phyloP scores from a whole-genome alignment of 2,113 vertebrate species.

The Macaca fascicularis region DNA sequence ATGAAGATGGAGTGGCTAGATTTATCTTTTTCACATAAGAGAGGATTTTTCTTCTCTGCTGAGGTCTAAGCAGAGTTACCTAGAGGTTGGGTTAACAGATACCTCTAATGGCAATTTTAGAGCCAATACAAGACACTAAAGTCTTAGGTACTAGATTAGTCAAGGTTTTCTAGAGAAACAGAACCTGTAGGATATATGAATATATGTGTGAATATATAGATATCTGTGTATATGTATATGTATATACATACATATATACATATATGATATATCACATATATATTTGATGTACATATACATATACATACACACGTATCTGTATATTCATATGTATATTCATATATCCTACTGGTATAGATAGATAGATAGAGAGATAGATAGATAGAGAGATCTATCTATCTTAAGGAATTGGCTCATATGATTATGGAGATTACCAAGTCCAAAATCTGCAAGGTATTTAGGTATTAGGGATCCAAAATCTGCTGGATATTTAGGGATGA shows the following conservation, averaged over 20 bases:
- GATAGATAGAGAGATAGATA: rapidly evolving
- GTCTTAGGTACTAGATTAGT: background rate
- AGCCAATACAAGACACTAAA: background rate
- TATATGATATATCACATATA: too few relatives aligned
- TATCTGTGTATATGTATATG: background rate
- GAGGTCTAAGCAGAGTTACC: background rate
- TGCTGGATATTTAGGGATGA: background rate
- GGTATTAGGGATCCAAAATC: too few relatives aligned
- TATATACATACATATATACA: too few relatives aligned
- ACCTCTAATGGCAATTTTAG: background rate
- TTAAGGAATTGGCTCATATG: background rate
- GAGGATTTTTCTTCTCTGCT: background rate
- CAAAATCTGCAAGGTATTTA: background rate
- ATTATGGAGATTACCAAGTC: background rate
- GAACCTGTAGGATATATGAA: background rate
- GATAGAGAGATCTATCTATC: too few relatives aligned
- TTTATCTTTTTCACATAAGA: background rate
- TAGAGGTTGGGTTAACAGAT: background rate
- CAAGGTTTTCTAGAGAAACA: background rate
- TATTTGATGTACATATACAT: too few relatives aligned
- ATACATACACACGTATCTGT: too few relatives aligned
- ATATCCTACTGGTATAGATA: too few relatives aligned
- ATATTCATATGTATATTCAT: too few relatives aligned
- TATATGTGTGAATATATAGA: too few relatives aligned
- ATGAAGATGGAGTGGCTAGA: background rate